Evolutionary conservation across 2,113 vertebrate genomes (phyloP).

Genomic region (Chunga burmeisteri): DNA sequence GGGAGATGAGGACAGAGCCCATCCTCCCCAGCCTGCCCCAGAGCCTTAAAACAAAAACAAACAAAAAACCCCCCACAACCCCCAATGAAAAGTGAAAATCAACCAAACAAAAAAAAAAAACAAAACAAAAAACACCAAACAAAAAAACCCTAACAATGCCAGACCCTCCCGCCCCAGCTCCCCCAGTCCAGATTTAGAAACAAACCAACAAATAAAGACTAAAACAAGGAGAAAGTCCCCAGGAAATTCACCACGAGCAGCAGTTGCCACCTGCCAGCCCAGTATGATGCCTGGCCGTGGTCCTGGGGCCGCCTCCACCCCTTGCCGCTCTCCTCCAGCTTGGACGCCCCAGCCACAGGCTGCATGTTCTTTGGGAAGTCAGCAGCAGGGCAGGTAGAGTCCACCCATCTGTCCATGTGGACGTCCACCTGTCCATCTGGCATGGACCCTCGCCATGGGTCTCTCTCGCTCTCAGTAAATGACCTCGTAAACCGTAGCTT

Average conservation of each 20-base stretch:
- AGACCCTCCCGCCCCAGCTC: not conserved
- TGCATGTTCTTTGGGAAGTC: not conserved
- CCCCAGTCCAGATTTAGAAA: conserved; percentile 1
- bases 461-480: conserved; percentile 83
- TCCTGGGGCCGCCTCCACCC: not conserved
- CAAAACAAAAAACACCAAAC: not conserved
- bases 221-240: conserved; percentile 23
- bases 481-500: conserved; percentile 96
- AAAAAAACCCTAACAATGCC: not conserved
- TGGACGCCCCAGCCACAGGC: not conserved
- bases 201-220: not conserved
- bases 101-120: too few species aligned
- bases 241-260: not conserved
- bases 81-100: not conserved
- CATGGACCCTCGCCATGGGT: too few species aligned
- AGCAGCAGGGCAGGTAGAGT: not conserved
- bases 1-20: not conserved
- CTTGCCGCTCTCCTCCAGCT: not conserved
- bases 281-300: not conserved
- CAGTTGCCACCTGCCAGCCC: not conserved
- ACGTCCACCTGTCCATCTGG: not conserved
- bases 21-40: not conserved
- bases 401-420: not conserved
- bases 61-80: not conserved
- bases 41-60: not conserved